Percentiles rank a stretch among this genome's conserved stretches.
Evolutionary conservation across 1,140 invertebrate species (phyloP).

Genomic region (Nilaparvata lugens): DNA sequence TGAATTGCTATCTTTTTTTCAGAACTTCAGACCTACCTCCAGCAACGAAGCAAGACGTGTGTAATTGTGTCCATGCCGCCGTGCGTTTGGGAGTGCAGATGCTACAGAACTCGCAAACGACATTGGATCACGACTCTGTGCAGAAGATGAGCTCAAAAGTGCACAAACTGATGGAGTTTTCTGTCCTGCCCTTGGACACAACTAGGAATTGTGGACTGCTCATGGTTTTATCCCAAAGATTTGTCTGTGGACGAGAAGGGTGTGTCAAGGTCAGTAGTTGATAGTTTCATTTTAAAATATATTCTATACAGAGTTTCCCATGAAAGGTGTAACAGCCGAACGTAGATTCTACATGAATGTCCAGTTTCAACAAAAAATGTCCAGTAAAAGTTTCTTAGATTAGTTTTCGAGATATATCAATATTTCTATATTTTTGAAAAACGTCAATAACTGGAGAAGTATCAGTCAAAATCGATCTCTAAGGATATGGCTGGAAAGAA

Average conservation of each 20-base stretch:
- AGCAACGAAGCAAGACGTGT: conserved; percentile 23
- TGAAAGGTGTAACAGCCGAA: too few relatives aligned
- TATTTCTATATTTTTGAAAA: too few relatives aligned
- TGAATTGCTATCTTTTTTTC: background rate
- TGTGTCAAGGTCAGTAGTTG: background rate
- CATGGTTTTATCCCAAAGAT: conserved; percentile 14
- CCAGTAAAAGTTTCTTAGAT: background rate
- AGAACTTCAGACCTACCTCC: conserved; percentile 15
- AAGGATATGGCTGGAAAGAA: too few relatives aligned
- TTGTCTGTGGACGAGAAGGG: conserved; percentile 9
- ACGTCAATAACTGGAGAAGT: background rate
- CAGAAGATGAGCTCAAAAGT: background rate
- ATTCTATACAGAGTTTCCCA: too few relatives aligned
- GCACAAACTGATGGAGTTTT: conserved; percentile 16
- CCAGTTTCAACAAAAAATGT: background rate
- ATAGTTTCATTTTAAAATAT: background rate
- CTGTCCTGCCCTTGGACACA: conserved; percentile 25
- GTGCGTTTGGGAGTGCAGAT: conserved; percentile 9
- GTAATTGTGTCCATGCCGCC: conserved; percentile 22
- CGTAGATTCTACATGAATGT: too few relatives aligned
- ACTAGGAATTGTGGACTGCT: conserved; percentile 24
- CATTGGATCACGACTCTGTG: background rate
- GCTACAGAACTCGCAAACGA: background rate
- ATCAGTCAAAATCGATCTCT: too few relatives aligned
- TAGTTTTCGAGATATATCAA: background rate